A percentile compares a stretch with the other conserved stretches of the same genome.
Conservation (phyloP, 92 coral and sea anemone genomes). For the Galaxea fascicularis region DNA sequence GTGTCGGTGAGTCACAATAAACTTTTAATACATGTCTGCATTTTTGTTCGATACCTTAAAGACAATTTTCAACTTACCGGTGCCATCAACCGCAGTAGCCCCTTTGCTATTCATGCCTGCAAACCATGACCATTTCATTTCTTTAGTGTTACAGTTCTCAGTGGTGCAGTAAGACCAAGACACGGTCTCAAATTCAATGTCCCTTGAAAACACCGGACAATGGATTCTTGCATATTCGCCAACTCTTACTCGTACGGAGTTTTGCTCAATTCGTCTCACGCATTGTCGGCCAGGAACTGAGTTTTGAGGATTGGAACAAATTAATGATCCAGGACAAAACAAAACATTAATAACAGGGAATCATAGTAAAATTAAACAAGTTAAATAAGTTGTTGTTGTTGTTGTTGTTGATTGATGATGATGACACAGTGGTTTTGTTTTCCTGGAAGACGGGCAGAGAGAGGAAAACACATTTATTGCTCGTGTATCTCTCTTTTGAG, state of each 20-base stretch:
- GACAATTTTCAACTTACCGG: background rate
- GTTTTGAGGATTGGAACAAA: too few relatives aligned
- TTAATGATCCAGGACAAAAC: too few relatives aligned
- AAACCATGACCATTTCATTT: constrained; percentile 9
- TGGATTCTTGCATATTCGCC: background rate
- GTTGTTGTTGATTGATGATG: too few relatives aligned
- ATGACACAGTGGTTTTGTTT: too few relatives aligned
- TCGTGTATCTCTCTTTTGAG: too few relatives aligned
- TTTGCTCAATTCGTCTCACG: background rate
- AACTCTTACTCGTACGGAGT: constrained; percentile 3
- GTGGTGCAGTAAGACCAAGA: background rate
- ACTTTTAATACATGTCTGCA: too few relatives aligned
- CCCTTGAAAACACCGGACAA: constrained; percentile 3
- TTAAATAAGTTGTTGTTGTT: too few relatives aligned
- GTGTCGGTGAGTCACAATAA: too few relatives aligned
- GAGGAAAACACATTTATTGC: too few relatives aligned
- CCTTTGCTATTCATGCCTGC: constrained; percentile 19
- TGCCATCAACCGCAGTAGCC: background rate
- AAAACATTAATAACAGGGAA: too few relatives aligned
- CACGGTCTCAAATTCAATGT: background rate
- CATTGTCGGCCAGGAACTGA: background rate
- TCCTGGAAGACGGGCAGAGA: too few relatives aligned
- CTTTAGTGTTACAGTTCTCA: background rate
- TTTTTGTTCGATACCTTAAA: background rate
- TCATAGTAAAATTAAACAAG: too few relatives aligned